phyloP scores from a whole-genome alignment of 1,140 invertebrate genomes.

The Pectinophora gossypiella region DNA sequence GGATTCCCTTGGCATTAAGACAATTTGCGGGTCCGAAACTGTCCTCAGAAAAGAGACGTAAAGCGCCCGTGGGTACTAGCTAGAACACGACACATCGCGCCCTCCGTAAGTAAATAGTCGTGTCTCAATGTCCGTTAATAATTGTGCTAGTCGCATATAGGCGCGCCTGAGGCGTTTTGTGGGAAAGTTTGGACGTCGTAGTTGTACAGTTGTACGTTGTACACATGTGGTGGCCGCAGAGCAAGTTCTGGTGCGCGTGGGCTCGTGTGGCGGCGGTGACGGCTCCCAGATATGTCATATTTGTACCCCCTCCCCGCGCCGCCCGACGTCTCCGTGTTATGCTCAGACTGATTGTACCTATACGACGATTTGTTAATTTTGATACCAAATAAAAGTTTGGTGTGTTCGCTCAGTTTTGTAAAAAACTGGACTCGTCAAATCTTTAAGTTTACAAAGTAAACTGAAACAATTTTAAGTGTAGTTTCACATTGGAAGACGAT shows the following conservation, averaged over 20 bases:
- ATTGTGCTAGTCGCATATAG: constrained; percentile 28
- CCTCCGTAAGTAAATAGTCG: constrained; percentile 64
- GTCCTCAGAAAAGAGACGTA: constrained; percentile 9
- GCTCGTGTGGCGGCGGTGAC: constrained; percentile 51
- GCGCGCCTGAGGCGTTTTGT: constrained; percentile 41
- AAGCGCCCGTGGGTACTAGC: constrained; percentile 28
- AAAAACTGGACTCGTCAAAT: background rate
- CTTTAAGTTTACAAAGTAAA: background rate
- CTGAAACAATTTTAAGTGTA: background rate
- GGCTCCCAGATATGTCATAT: constrained; percentile 62
- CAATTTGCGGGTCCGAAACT: background rate
- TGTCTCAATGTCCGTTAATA: constrained; percentile 60
- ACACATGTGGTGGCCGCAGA: constrained; percentile 53
- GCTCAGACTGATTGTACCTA: constrained; percentile 37
- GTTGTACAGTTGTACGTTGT: constrained; percentile 7
- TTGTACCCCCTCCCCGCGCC: constrained; percentile 25
- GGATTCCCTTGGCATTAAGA: background rate
- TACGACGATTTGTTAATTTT: constrained; percentile 17
- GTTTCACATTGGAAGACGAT: background rate
- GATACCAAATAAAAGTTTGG: constrained; percentile 5
- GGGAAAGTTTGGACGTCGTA: constrained; percentile 46
- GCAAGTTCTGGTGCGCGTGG: constrained; percentile 46
- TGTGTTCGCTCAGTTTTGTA: background rate
- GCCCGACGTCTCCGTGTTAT: constrained; percentile 33
- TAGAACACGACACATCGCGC: constrained; percentile 26